Percentiles rank a stretch among this genome's conserved stretches.
Conservation (phyloP, 1,140 invertebrate genomes). For the Drosophila ogumai region DNA sequence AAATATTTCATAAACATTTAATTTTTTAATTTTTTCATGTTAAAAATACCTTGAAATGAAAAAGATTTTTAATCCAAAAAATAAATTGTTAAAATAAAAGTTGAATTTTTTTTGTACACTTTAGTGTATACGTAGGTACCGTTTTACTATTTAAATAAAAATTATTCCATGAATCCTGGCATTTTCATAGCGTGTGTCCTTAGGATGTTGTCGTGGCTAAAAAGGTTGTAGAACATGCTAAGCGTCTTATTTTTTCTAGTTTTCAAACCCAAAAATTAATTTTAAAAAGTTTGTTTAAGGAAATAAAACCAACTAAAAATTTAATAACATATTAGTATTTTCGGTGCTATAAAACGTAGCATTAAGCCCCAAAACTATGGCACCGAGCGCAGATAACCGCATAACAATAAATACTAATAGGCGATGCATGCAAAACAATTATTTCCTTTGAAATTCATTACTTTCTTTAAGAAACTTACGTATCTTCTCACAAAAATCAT, state of each 20-base stretch:
- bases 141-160: background rate
- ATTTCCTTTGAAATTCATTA: too few relatives aligned
- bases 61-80: background rate
- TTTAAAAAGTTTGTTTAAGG: background rate
- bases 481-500: conserved; percentile 54
- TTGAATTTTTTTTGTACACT: background rate
- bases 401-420: too few relatives aligned
- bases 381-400: too few relatives aligned
- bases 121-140: background rate
- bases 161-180: background rate
- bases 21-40: background rate
- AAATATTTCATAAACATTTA: background rate
- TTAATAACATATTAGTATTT: background rate
- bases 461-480: too few relatives aligned
- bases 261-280: background rate
- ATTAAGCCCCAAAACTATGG: background rate
- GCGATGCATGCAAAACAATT: too few relatives aligned
- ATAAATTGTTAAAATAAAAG: too few relatives aligned
- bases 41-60: background rate
- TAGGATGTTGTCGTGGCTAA: conserved; percentile 9
- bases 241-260: background rate
- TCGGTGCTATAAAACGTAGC: background rate
- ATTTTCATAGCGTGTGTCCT: background rate
- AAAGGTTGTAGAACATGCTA: conserved; percentile 10
- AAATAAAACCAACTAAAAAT: background rate